phyloP scores from a whole-genome alignment of 2,888 invertebrate genomes.

The Mythimna lalbum region DNA sequence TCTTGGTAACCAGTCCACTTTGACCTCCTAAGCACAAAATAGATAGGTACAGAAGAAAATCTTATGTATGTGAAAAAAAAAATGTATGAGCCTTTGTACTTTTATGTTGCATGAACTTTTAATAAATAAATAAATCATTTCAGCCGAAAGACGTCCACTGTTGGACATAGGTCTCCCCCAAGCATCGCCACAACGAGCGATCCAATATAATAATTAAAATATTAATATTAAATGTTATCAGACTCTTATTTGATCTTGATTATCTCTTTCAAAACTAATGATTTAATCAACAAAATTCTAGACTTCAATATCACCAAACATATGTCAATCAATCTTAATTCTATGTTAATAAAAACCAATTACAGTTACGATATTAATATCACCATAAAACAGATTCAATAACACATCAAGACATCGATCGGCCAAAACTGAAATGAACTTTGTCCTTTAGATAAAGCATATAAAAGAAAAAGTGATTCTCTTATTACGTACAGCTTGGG shows the following conservation, averaged over 20 bases:
- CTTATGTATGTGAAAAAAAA: too few relatives aligned
- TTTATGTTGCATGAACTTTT: too few relatives aligned
- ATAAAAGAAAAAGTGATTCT: slow-evolving; percentile 55
- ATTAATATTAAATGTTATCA: too few relatives aligned
- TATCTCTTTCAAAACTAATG: not conserved
- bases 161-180: too few relatives aligned
- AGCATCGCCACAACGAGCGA: too few relatives aligned
- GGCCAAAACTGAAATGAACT: slow-evolving; percentile 35
- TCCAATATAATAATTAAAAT: too few relatives aligned
- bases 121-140: too few relatives aligned
- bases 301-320: not conserved
- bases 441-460: slow-evolving; percentile 43
- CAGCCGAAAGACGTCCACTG: too few relatives aligned
- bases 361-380: slow-evolving; percentile 11
- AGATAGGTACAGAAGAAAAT: too few relatives aligned
- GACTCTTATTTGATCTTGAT: not conserved
- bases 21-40: too few relatives aligned
- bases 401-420: slow-evolving; percentile 11
- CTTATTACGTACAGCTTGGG: slow-evolving; percentile 53
- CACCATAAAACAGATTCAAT: slow-evolving; percentile 27
- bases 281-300: slow-evolving; percentile 2
- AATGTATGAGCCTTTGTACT: too few relatives aligned
- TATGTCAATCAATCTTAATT: slow-evolving; percentile 25
- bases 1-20: too few relatives aligned
- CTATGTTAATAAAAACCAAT: slow-evolving; percentile 28